Conservation (phyloP, 2,888 invertebrate species). For the Dioctria linearis region DNA sequence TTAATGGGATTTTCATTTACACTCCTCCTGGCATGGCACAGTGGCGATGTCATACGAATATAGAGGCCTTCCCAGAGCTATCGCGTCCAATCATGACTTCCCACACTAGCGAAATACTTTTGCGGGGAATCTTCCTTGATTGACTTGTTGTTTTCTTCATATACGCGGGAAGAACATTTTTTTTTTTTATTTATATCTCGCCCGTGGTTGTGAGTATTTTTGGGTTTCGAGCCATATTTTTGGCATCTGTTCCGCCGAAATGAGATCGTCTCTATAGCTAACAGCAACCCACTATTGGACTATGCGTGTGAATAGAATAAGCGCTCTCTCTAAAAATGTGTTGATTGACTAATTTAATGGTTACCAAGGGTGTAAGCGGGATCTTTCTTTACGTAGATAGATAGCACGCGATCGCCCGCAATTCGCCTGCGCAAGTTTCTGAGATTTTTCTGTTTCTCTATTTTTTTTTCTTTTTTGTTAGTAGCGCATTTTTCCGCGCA, state of each 20-base stretch:
- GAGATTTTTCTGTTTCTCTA: not conserved
- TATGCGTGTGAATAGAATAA: not conserved
- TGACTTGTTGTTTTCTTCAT: slow-evolving; percentile 47
- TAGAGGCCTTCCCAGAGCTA: not conserved
- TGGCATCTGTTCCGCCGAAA: slow-evolving; percentile 37
- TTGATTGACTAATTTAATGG: slow-evolving; percentile 43
- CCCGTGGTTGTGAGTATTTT: slow-evolving; percentile 29
- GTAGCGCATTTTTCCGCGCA: too few species aligned
- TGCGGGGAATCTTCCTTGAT: slow-evolving; percentile 38
- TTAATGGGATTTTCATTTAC: slow-evolving; percentile 32
- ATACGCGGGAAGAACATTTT: not conserved
- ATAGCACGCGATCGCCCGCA: slow-evolving; percentile 53
- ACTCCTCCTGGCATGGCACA: not conserved
- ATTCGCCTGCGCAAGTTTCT: slow-evolving; percentile 40
- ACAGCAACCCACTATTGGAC: slow-evolving; percentile 1
- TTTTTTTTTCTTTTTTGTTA: not conserved
- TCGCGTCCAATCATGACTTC: not conserved
- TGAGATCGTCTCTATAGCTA: slow-evolving; percentile 34
- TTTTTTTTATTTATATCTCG: slow-evolving; percentile 42
- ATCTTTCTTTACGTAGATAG: slow-evolving; percentile 14
- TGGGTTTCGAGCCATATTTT: slow-evolving; percentile 48
- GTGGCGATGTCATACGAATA: not conserved
- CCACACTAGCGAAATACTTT: not conserved
- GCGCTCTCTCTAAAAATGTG: slow-evolving; percentile 13
- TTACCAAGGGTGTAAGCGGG: slow-evolving; percentile 4